These are phyloP conservation scores for Tetragonula clypearis DNA, from an alignment of 1,140 invertebrate genomes.

Conservation along the genomic window DNA sequence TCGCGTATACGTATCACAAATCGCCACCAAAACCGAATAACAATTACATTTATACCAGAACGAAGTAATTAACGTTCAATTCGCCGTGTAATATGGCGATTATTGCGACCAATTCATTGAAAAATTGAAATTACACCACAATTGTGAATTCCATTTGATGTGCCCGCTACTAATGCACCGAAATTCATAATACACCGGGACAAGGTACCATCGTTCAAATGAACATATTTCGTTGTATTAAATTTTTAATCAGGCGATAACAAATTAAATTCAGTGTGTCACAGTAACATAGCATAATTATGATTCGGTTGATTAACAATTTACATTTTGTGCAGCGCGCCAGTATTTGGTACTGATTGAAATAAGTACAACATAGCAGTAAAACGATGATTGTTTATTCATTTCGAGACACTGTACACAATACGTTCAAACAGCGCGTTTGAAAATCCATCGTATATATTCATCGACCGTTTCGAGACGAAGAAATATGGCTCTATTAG, in stretches of 20 bases:
- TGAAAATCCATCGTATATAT: background rate
- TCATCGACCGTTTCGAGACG: background rate
- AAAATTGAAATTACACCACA: background rate
- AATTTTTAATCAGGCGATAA: constrained; percentile 38
- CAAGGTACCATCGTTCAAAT: background rate
- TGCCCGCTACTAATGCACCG: no score
- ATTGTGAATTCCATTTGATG: constrained; percentile 30
- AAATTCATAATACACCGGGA: constrained; percentile 17
- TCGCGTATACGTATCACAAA: background rate
- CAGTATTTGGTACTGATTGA: background rate
- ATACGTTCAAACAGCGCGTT: no score
- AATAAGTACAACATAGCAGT: background rate
- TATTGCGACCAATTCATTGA: background rate
- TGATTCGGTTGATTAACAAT: constrained; percentile 21
- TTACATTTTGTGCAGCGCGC: background rate
- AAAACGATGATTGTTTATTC: background rate
- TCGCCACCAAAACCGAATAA: background rate
- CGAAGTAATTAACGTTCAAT: constrained; percentile 16
- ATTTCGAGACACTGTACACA: background rate
- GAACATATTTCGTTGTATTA: background rate
- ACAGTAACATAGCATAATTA: constrained; percentile 4
- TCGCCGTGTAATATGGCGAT: background rate
- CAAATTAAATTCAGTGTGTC: constrained; percentile 10
- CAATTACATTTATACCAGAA: background rate
- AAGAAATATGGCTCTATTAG: constrained; percentile 16